Evolutionary conservation across 2,888 invertebrate genomes (phyloP), one percentile per base, ranked within the genome.

Genomic region (Xylophagus ater): DNA sequence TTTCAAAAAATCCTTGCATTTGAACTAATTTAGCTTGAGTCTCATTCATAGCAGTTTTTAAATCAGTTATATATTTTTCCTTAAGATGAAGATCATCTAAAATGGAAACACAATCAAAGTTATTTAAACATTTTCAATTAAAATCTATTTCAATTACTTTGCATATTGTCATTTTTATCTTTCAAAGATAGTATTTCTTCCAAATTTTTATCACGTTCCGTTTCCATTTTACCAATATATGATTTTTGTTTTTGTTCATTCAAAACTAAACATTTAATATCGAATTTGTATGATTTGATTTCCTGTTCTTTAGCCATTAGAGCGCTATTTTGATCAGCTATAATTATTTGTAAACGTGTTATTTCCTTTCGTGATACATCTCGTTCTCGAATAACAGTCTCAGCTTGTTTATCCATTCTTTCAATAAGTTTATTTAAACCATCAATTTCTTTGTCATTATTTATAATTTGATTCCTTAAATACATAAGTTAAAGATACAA

Each of bases 21-120:
- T n/a, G n/a, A n/a, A n/a, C n/a, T n/a, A n/a, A n/a, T n/a, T n/a
- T n/a, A n/a, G n/a, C n/a, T n/a, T n/a, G 59, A n/a, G 55, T 38
- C 33, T 65, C 60, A 15, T 52, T 53, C 1, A 61, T 52, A 2
- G 56, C 58, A 18, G 62, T 56, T 41, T 64, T 63, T 2, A 61
- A 43, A 28, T 65, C 64, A 32, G 57, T 49, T 26, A 59, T 62
- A 31, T 57, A 56, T 41, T 59, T 59, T 43, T 58, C 58, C 45
- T 62, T 65, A 0, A 64, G 47, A 17, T 57, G 61, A 10, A 62
- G 56, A 28, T 62, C 58, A 45, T 56, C 62, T 62, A 33, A 5
- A 28, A 37, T 8, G 1, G 5, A 4, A n/a, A 26, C 4, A 34
- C 24, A 18, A 17, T n/a, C 9, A 30, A 15, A 9, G 17, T 26